These are phyloP conservation scores for Notechis scutatus DNA, from an alignment of 2,113 vertebrate genomes.

Conservation along the genomic window DNA sequence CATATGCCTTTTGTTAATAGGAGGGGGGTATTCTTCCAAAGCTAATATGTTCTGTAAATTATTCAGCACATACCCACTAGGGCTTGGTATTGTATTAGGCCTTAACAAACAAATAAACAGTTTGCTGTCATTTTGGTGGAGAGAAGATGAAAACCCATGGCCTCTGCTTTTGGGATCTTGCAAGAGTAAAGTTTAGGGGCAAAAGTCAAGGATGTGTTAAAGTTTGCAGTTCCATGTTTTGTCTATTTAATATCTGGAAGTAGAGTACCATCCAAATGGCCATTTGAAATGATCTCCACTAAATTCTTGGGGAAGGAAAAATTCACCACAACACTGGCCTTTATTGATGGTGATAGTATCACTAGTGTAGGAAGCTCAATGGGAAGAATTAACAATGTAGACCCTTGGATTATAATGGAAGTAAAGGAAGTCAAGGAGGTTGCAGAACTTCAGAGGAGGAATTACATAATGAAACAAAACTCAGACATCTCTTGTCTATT, in stretches of 20 bases:
- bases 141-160: not conserved
- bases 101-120: not conserved
- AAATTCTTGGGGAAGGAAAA: not conserved
- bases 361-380: not conserved
- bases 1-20: slow-evolving; percentile 36
- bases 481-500: not conserved
- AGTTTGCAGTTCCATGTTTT: not conserved
- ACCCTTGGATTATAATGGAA: not conserved
- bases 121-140: not conserved
- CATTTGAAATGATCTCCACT: not conserved
- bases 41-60: slow-evolving; percentile 53
- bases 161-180: not conserved
- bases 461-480: not conserved
- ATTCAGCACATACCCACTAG: slow-evolving; percentile 43
- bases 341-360: not conserved
- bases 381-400: not conserved
- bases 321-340: not conserved
- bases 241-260: too few relatives aligned
- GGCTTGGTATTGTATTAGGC: slow-evolving; percentile 21
- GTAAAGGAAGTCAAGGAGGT: not conserved
- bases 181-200: not conserved
- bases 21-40: slow-evolving; percentile 16
- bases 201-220: not conserved
- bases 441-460: not conserved
- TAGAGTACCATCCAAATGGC: not conserved